Conservation (phyloP, 2,888 invertebrate species). For the Timandra comae region DNA sequence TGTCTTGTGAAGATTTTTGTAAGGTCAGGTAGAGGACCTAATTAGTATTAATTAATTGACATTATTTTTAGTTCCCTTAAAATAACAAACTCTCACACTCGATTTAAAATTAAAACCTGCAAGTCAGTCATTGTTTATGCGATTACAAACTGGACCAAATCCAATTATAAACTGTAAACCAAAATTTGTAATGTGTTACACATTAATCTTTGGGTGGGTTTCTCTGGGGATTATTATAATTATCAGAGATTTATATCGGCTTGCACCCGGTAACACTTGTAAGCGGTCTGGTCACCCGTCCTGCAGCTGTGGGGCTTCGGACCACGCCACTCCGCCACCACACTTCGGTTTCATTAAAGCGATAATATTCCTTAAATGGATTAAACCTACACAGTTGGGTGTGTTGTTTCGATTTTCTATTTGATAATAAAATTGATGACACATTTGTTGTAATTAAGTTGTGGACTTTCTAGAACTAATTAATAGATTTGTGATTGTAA, state of each 20-base stretch:
- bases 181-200: not conserved
- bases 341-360: conserved; percentile 39
- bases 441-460: not conserved
- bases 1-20: no score
- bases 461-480: no score
- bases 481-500: no score
- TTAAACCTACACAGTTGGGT: conserved; percentile 35
- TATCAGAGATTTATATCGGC: conserved; percentile 27
- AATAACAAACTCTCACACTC: not conserved
- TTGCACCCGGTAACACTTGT: conserved; percentile 37
- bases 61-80: not conserved
- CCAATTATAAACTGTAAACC: no score
- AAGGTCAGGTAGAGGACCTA: no score
- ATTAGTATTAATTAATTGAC: no score
- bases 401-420: not conserved
- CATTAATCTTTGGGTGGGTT: conserved; percentile 26
- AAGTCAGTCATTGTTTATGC: no score
- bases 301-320: conserved; percentile 42
- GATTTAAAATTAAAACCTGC: not conserved
- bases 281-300: conserved; percentile 40
- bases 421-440: conserved; percentile 1
- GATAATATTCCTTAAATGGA: conserved; percentile 62
- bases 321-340: conserved; percentile 15
- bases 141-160: no score
- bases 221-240: conserved; percentile 31